Evolutionary conservation across 2,113 vertebrate genomes (phyloP), one percentile per base, ranked within the genome.

Genomic region (Equus przewalskii): DNA sequence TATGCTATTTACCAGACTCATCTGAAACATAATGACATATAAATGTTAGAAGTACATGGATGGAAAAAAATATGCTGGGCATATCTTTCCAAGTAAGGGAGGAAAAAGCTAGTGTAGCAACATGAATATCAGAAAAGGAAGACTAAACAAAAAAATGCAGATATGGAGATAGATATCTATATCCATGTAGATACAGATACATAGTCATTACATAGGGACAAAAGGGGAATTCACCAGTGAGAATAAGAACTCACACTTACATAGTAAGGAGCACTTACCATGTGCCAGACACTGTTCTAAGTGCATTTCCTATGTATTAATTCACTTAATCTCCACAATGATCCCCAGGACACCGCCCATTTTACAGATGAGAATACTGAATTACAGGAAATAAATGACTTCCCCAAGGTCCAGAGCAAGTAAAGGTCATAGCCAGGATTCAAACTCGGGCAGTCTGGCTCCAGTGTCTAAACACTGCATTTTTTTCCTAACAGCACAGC

Each of bases 281-380:
- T 33, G 24, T 46, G 54, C 41, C 89, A 91, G 60, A 86, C n/a
- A 54, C 56, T 44, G 21, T 75, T 75, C 49, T 89, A 36, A 49
- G 78, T 79, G 41, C 4, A 73, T 91, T 92, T 36, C 54, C 15
- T 62, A 75, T 54, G 7, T 58, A 78, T 91, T 86, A 65, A 83
- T 56, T 84, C 33, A 92, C 36, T 73, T 82, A 82, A 65, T 72
- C 62, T 24, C 86, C 81, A 81, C 46, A 51, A 0, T 28, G 60
- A 51, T 64, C 64, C 58, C 73, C 76, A 72, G 73, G 19, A 56
- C 54, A 72, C 2, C 76, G 60, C 58, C 88, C 83, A 96, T 92
- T 92, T 84, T 69, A 92, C 28, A 83, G 92, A 86, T 49, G 46
- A 94, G 79, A 82, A 94, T 67, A 89, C 91, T 94, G 78, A 89